Evolutionary conservation across 2,888 invertebrate genomes (phyloP).

Genomic region (Chloromyia formosa): DNA sequence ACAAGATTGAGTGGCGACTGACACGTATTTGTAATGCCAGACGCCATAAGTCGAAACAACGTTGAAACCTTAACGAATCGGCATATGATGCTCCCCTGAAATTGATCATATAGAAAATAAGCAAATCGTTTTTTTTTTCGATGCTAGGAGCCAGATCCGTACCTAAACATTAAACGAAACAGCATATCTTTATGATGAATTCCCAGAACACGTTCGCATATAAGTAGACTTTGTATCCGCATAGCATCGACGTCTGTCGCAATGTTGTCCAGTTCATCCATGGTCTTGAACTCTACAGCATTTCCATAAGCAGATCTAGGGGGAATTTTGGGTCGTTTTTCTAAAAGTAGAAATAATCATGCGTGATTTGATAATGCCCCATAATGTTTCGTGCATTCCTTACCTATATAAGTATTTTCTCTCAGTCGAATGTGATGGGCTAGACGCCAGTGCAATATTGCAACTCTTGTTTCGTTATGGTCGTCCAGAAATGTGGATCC

Average conservation of each 20-base stretch:
- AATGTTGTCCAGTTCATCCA: constrained; percentile 76
- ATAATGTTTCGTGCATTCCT: neutral
- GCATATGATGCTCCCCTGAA: constrained; percentile 76
- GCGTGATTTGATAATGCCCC: neutral
- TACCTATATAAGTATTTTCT: constrained; percentile 58
- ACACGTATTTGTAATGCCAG: constrained; percentile 83
- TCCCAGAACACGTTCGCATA: constrained; percentile 88
- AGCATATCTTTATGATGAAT: constrained; percentile 87
- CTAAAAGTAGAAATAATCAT: constrained; percentile 49
- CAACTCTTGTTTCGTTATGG: constrained; percentile 77
- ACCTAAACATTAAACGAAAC: constrained; percentile 77
- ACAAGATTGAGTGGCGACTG: constrained; percentile 78
- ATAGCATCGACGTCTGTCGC: constrained; percentile 84
- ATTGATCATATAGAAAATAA: neutral
- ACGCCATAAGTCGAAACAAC: constrained; percentile 88
- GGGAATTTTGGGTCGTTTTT: constrained; percentile 68
- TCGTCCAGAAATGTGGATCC: constrained; percentile 88
- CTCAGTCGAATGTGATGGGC: constrained; percentile 74
- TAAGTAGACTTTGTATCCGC: constrained; percentile 86
- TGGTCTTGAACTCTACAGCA: constrained; percentile 77
- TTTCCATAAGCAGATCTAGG: constrained; percentile 72
- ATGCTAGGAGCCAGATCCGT: too few relatives aligned
- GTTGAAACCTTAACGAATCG: constrained; percentile 78
- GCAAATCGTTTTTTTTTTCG: neutral
- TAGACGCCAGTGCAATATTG: constrained; percentile 80